A percentile compares a stretch with the other conserved stretches of the same genome.
These are phyloP conservation scores for Notolepis coatsorum DNA, from an alignment of 2,797 vertebrate genomes.

Conservation along the genomic window DNA sequence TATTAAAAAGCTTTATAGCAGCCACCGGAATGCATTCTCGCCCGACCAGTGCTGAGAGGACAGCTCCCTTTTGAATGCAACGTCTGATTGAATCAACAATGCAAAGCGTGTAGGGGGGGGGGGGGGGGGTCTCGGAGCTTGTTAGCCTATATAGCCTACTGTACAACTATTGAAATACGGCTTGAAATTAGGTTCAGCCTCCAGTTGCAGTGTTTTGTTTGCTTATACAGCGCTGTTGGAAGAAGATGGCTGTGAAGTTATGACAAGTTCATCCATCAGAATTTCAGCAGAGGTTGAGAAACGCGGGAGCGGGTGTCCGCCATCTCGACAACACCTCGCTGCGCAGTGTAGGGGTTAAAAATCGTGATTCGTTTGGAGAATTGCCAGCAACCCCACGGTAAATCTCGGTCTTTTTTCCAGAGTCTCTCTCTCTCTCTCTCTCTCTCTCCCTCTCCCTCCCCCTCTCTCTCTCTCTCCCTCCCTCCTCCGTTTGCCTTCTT, in stretches of 20 bases:
- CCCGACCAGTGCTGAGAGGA: conserved; percentile 88
- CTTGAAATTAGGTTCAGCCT: conserved; percentile 76
- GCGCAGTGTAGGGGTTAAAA: conserved; percentile 76
- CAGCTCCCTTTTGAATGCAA: conserved; percentile 85
- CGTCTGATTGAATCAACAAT: conserved; percentile 74
- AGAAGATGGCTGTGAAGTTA: conserved; percentile 78
- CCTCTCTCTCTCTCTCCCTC: conserved; percentile 53
- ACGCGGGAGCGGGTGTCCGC: conserved; percentile 70
- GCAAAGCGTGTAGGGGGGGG: conserved; percentile 60
- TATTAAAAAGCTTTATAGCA: conserved; percentile 73
- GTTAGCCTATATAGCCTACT: conserved; percentile 72
- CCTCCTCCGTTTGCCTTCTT: conserved; percentile 17
- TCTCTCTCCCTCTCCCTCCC: conserved; percentile 31
- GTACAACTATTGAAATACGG: conserved; percentile 81
- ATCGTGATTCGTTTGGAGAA: conserved; percentile 85
- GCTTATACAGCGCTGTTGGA: conserved; percentile 76
- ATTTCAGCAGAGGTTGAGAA: conserved; percentile 75
- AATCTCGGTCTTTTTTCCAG: conserved; percentile 75
- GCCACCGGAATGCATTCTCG: conserved; percentile 80
- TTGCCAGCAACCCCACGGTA: conserved; percentile 89
- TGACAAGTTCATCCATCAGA: conserved; percentile 81
- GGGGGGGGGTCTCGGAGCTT: conserved; percentile 55
- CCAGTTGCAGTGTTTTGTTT: conserved; percentile 70
- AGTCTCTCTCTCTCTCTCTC: conserved; percentile 56
- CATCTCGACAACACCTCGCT: conserved; percentile 76